Conservation (phyloP, 2,888 invertebrate genomes). For the Archaeoteleia sp. region DNA sequence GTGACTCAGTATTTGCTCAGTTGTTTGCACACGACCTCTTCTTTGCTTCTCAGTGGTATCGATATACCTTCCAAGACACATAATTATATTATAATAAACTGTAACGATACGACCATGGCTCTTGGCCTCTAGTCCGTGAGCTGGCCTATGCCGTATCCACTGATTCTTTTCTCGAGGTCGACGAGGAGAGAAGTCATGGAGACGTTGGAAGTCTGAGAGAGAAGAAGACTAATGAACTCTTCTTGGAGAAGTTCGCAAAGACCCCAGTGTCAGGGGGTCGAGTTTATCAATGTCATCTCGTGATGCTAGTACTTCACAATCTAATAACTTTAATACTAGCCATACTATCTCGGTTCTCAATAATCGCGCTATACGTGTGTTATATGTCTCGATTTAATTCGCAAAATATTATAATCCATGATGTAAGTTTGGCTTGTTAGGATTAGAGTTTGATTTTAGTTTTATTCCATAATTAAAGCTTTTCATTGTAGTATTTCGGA, state of each 20-base stretch:
- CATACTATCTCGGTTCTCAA: slow-evolving; percentile 50
- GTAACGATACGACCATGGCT: slow-evolving; percentile 69
- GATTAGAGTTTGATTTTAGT: too few relatives aligned
- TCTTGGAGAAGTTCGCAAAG: slow-evolving; percentile 43
- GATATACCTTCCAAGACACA: slow-evolving; percentile 69
- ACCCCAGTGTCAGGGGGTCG: slow-evolving; percentile 62
- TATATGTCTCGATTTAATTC: background rate
- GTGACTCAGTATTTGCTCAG: slow-evolving; percentile 74
- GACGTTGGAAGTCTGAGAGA: slow-evolving; percentile 45
- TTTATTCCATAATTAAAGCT: too few relatives aligned
- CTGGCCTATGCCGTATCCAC: slow-evolving; percentile 22
- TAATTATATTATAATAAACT: slow-evolving; percentile 75
- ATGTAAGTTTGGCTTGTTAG: too few relatives aligned
- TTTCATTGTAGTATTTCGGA: too few relatives aligned
- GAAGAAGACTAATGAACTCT: slow-evolving; percentile 41
- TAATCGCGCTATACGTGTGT: slow-evolving; percentile 20
- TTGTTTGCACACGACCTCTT: slow-evolving; percentile 58
- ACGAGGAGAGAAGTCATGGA: slow-evolving; percentile 32
- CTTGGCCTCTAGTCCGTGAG: slow-evolving; percentile 51
- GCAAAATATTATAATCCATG: too few relatives aligned
- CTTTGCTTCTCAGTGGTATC: slow-evolving; percentile 60
- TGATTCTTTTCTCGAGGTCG: slow-evolving; percentile 41
- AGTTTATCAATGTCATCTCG: slow-evolving; percentile 70
- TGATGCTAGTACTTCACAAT: slow-evolving; percentile 60
- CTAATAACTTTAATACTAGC: slow-evolving; percentile 65